Conservation (phyloP, 2,888 invertebrate genomes). For the Caenorhabditis sulstoni region DNA sequence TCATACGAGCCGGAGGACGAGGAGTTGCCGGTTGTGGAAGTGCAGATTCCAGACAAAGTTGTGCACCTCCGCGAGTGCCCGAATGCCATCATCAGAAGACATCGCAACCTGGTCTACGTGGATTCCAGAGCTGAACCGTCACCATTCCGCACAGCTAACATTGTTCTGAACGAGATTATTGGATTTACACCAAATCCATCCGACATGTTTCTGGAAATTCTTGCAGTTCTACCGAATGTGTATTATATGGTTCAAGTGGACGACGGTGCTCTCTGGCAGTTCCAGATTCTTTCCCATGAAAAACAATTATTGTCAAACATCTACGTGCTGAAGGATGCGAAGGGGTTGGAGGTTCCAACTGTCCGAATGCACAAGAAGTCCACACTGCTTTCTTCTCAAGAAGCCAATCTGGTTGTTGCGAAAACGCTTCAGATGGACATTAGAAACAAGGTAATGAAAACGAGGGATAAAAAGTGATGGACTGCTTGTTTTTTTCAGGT, state of each 20-base stretch:
- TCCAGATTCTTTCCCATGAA: constrained; percentile 54
- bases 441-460: constrained; percentile 23
- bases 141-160: constrained; percentile 55
- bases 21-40: constrained; percentile 44
- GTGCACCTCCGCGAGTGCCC: constrained; percentile 45
- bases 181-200: constrained; percentile 56
- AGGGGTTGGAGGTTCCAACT: constrained; percentile 52
- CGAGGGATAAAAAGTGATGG: background rate
- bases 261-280: constrained; percentile 59
- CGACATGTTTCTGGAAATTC: constrained; percentile 55
- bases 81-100: constrained; percentile 47
- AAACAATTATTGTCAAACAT: constrained; percentile 46
- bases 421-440: constrained; percentile 55
- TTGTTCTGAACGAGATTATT: constrained; percentile 54
- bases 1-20: constrained; percentile 27
- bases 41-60: constrained; percentile 47
- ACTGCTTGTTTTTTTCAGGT: constrained; percentile 28
- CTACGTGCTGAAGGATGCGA: constrained; percentile 54
- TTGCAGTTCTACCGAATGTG: constrained; percentile 32
- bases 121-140: constrained; percentile 53
- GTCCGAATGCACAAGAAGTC: constrained; percentile 60
- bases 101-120: constrained; percentile 47
- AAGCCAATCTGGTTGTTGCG: constrained; percentile 42
- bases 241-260: constrained; percentile 59
- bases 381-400: constrained; percentile 56